phyloP scores from a whole-genome alignment of 1,140 invertebrate species.

The Heliconius hewitsoni region DNA sequence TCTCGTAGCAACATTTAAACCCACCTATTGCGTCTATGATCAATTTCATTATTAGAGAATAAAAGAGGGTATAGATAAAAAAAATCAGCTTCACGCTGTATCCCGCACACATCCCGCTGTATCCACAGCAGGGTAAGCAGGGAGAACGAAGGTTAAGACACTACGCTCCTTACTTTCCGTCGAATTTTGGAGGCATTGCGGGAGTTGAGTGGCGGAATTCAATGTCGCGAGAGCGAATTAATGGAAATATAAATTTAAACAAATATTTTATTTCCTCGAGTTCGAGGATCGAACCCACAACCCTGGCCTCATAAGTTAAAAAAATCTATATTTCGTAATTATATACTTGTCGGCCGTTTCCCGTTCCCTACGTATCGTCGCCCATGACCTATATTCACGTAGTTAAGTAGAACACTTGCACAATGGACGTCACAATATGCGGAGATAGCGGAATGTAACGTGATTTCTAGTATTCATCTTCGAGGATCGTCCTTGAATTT shows the following conservation, averaged over 20 bases:
- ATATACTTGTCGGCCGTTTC: constrained; percentile 10
- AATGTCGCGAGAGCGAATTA: no score
- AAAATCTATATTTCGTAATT: constrained; percentile 23
- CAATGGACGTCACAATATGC: constrained; percentile 14
- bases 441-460: not conserved
- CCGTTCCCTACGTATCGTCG: constrained; percentile 28
- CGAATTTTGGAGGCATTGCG: no score
- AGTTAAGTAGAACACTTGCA: constrained; percentile 33
- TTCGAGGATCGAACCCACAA: no score
- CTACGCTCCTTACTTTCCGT: no score
- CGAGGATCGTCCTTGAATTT: not conserved
- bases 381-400: constrained; percentile 33
- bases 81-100: not conserved
- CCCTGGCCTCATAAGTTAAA: no score
- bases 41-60: not conserved
- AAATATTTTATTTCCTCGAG: no score
- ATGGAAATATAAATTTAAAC: no score
- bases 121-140: no score
- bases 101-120: no score
- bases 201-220: no score
- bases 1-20: not conserved
- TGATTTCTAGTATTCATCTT: not conserved
- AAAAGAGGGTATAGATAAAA: not conserved
- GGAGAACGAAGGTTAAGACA: no score
- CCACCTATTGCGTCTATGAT: not conserved